These are phyloP conservation scores for Subanguina moxae DNA, from an alignment of 1,140 invertebrate genomes.

Conservation along the genomic window DNA sequence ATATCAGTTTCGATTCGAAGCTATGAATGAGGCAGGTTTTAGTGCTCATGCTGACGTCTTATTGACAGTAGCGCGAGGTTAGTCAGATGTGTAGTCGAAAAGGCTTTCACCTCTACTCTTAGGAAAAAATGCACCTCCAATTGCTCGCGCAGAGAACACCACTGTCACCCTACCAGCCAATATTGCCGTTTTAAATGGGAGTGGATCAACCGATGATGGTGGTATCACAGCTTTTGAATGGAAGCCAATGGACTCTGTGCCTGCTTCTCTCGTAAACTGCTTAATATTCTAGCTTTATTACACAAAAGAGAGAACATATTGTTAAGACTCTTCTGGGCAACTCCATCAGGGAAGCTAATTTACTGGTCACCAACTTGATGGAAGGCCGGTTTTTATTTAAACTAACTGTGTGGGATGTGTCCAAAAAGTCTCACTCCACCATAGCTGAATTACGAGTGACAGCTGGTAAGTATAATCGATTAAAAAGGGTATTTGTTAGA, in stretches of 20 bases:
- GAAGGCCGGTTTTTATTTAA: constrained; percentile 1
- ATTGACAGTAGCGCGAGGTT: neutral
- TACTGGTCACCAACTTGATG: neutral
- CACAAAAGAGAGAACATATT: neutral
- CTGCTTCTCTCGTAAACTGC: neutral
- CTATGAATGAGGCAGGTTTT: neutral
- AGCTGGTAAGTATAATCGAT: neutral
- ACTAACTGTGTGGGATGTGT: neutral
- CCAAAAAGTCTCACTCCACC: neutral
- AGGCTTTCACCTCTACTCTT: neutral
- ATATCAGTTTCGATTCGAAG: neutral
- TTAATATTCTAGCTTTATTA: neutral
- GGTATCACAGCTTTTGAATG: neutral
- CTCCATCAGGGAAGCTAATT: neutral
- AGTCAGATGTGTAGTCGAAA: neutral
- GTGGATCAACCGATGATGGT: neutral
- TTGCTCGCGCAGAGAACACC: neutral
- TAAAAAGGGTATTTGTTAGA: neutral
- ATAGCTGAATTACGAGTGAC: neutral
- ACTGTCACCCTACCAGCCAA: neutral
- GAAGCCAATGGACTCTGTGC: constrained; percentile 2
- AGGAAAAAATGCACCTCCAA: neutral
- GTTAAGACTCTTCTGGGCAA: neutral
- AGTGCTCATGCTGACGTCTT: neutral
- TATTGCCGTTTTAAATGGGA: neutral